Conservation (phyloP, 2,888 invertebrate species). For the Eurytoma californica region DNA sequence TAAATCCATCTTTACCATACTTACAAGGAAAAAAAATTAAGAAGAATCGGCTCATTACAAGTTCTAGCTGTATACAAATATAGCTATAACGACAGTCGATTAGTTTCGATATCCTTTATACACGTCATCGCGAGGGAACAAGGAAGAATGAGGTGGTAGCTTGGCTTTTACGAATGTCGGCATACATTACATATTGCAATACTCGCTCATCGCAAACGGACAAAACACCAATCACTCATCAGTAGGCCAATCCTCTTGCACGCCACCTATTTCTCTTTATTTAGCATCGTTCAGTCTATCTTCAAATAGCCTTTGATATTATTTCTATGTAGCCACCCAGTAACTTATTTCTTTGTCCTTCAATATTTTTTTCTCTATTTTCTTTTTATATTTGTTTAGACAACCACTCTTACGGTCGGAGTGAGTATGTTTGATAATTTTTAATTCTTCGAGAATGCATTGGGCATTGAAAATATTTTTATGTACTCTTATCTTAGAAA, state of each 20-base stretch:
- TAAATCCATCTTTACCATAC: background rate
- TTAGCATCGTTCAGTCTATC: slow-evolving; percentile 34
- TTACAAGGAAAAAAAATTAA: slow-evolving; percentile 7
- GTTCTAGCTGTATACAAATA: slow-evolving; percentile 58
- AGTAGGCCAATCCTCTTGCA: slow-evolving; percentile 37
- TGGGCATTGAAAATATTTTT: background rate
- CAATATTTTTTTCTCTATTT: slow-evolving; percentile 6
- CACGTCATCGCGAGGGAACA: slow-evolving; percentile 59
- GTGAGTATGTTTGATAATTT: background rate
- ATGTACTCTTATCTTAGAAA: background rate
- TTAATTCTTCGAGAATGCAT: background rate
- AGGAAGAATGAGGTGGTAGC: slow-evolving; percentile 40
- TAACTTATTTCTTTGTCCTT: slow-evolving; percentile 4
- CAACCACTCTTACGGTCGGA: background rate
- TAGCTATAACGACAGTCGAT: slow-evolving; percentile 61
- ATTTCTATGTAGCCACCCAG: slow-evolving; percentile 3
- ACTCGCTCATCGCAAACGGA: slow-evolving; percentile 24
- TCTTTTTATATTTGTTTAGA: background rate
- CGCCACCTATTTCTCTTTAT: slow-evolving; percentile 10
- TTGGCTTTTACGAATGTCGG: slow-evolving; percentile 38
- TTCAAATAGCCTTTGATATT: slow-evolving; percentile 30
- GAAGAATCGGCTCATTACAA: slow-evolving; percentile 25
- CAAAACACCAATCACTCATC: slow-evolving; percentile 34
- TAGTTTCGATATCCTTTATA: slow-evolving; percentile 59
- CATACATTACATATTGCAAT: slow-evolving; percentile 36